Percentiles rank a stretch among this genome's conserved stretches.
phyloP scores from a whole-genome alignment of 2,113 vertebrate genomes.

The Rhea pennata region DNA sequence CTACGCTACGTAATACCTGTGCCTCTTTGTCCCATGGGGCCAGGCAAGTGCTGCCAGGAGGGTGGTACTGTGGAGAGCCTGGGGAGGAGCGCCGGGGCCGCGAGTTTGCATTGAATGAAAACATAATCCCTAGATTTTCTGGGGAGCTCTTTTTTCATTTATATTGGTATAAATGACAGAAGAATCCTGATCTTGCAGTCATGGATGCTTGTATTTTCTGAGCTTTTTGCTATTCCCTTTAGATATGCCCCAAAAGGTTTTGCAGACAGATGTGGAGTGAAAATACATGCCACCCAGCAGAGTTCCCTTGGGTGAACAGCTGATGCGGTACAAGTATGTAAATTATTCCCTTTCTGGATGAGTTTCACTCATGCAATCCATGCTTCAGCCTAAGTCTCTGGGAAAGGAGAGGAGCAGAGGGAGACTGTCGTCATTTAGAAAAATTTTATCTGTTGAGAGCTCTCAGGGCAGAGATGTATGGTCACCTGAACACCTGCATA shows the following conservation, averaged over 20 bases:
- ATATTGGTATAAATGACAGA: not conserved
- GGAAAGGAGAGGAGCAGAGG: not conserved
- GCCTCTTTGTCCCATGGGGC: not conserved
- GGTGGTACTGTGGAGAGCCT: not conserved
- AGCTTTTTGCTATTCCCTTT: not conserved
- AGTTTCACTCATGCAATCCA: not conserved
- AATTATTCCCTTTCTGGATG: not conserved
- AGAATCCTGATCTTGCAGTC: not conserved
- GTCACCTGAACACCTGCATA: accelerated
- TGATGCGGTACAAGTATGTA: not conserved
- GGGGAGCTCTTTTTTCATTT: not conserved
- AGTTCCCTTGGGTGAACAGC: not conserved
- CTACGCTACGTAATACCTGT: too few relatives aligned
- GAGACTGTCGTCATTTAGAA: not conserved
- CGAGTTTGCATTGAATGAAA: not conserved
- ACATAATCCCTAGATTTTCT: not conserved
- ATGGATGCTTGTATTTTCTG: not conserved
- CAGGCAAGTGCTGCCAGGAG: not conserved
- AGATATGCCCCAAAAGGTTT: not conserved
- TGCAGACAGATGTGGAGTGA: not conserved
- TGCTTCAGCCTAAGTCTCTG: not conserved
- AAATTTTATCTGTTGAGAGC: not conserved
- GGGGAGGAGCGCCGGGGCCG: too few relatives aligned
- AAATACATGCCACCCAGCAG: not conserved
- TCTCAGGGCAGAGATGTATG: accelerated